Conservation (phyloP, 2,888 invertebrate genomes). For the Liodrosophila aerea region DNA sequence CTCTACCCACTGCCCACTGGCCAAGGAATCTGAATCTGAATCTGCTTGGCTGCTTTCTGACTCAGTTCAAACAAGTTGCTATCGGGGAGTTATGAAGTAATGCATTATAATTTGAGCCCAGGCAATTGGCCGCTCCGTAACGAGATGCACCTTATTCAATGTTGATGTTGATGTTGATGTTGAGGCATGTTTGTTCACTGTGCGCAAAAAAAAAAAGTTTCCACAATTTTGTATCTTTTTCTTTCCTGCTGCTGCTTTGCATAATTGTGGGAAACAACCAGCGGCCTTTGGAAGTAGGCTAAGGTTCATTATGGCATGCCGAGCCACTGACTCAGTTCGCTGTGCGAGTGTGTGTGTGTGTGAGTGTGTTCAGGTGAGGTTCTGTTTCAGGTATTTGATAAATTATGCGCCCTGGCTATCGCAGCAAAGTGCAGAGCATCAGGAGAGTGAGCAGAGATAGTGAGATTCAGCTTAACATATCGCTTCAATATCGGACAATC, state of each 20-base stretch:
- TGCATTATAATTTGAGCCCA: constrained; percentile 72
- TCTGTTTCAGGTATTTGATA: constrained; percentile 53
- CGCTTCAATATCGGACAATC: constrained; percentile 67
- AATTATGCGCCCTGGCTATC: constrained; percentile 62
- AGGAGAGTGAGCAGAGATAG: constrained; percentile 3
- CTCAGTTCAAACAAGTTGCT: constrained; percentile 76
- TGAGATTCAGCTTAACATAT: constrained; percentile 27
- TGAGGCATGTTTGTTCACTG: constrained; percentile 68
- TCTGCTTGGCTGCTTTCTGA: constrained; percentile 27
- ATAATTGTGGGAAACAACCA: constrained; percentile 77
- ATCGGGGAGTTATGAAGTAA: constrained; percentile 76
- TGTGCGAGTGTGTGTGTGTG: constrained; percentile 7
- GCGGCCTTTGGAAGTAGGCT: constrained; percentile 75
- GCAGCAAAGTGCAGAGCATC: constrained; percentile 59
- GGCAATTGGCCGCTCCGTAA: constrained; percentile 52
- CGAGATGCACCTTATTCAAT: constrained; percentile 69
- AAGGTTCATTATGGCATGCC: constrained; percentile 76
- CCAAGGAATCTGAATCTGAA: constrained; percentile 52
- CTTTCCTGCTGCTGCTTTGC: constrained; percentile 55
- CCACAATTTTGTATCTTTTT: constrained; percentile 31
- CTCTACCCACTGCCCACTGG: constrained; percentile 34
- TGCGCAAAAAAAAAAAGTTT: too few relatives aligned
- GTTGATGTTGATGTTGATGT: constrained; percentile 9
- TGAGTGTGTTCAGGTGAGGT: neutral
- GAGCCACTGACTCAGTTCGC: constrained; percentile 65